Evolutionary conservation across 2,888 invertebrate species (phyloP), one percentile per base, ranked within the genome.

Genomic region (Clusia tigrina): DNA sequence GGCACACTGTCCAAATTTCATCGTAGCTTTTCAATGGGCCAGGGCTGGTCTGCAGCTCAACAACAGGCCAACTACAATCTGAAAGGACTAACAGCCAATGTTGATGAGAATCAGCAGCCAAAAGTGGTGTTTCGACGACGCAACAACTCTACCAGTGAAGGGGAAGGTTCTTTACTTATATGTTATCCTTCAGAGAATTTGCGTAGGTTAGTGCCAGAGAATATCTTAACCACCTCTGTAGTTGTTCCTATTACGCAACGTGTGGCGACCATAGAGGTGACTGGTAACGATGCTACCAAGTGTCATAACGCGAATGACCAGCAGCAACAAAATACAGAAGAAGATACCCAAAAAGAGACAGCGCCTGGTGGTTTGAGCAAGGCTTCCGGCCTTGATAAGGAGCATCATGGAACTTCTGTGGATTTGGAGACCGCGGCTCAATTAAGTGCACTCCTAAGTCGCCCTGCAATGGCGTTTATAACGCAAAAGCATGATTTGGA

Each of bases 101-200:
- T 63, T 6, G 77, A 78, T 23, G 74, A 77, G 59, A 60, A 62
- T 10, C 72, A 70, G 46, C 72, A 72, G 56, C 78, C 79, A 1
- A 82, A 83, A 64, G 84, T 84, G 5, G 80, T 84, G 0, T 86
- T 89, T 81, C 85, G 90, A 17, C 87, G 89, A 67, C 83, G 90
- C 42, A 91, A 90, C 73, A 91, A 91, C 78, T 91, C 88, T 77
- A 90, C 88, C 76, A 89, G 90, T 68, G 91, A 91, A 60, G 74
- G 81, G 59, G 84, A 83, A 52, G 83, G 84, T 1, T 82, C 83
- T 0, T 67, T 83, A 26, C 70, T 96, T 6, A 86, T 97, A 0
- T 93, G 95, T 63, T 93, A 95, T 81, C 96, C 96, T 1, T 96
- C 96, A 48, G 89, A 92, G 22, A 92, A 94, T 23, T 87, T 97